phyloP scores from a whole-genome alignment of 2,113 vertebrate species.

The Pelecanus crispus region DNA sequence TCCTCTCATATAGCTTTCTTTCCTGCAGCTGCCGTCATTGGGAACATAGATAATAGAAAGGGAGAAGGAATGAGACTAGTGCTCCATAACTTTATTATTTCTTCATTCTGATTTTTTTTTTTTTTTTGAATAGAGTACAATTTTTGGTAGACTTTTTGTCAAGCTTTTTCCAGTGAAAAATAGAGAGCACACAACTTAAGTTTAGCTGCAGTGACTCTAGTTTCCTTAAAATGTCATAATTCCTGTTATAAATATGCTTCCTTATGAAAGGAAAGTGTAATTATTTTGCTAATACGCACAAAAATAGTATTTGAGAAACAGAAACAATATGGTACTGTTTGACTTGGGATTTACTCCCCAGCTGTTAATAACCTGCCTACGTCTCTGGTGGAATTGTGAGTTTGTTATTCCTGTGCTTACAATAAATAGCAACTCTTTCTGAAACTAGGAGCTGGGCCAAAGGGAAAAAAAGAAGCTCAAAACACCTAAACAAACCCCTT shows the following conservation, averaged over 20 bases:
- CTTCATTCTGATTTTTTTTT: not conserved
- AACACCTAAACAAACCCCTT: not conserved
- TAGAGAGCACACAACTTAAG: not conserved
- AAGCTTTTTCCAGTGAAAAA: not conserved
- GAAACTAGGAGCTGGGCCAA: not conserved
- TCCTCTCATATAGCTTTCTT: not conserved
- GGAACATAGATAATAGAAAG: not conserved
- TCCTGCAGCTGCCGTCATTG: not conserved
- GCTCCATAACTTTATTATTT: not conserved
- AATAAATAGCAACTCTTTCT: not conserved
- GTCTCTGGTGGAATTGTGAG: not conserved
- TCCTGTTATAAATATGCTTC: not conserved
- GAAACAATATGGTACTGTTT: constrained; percentile 32
- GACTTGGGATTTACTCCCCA: constrained; percentile 13
- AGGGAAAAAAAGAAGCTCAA: not conserved
- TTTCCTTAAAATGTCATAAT: not conserved
- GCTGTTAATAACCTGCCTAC: not conserved
- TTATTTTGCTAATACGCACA: constrained; percentile 18
- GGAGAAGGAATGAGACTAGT: not conserved
- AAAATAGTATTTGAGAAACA: not conserved
- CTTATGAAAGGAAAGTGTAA: not conserved
- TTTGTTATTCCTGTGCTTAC: not conserved
- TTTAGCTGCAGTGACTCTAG: not conserved
- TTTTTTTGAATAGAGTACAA: not conserved
- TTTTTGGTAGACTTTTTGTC: not conserved